Evolutionary conservation across 2,888 invertebrate species (phyloP).

Genomic region (Dicranocentrus wangi): DNA sequence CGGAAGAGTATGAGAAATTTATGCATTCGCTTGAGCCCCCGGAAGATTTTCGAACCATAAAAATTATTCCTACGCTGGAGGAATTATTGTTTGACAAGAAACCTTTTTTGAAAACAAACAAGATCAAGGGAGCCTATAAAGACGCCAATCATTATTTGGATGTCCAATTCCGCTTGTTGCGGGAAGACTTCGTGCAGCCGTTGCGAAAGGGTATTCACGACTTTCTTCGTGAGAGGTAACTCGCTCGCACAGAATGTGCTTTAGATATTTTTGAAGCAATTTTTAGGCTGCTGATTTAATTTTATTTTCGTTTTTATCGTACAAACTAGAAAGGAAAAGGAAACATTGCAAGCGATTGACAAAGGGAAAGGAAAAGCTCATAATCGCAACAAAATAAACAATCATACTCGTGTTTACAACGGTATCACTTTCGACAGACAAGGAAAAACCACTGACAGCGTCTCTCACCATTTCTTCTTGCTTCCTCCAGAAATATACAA

Average conservation of each 20-base stretch:
- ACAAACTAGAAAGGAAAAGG: no score
- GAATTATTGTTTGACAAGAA: conserved; percentile 25
- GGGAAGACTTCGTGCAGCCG: conserved; percentile 87
- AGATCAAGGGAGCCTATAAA: conserved; percentile 80
- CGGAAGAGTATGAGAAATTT: not conserved
- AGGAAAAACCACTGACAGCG: not conserved
- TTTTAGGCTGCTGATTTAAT: no score
- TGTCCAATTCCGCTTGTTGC: conserved; percentile 84
- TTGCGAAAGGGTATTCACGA: conserved; percentile 74
- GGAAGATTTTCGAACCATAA: not conserved
- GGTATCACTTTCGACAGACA: not conserved
- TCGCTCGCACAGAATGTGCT: no score
- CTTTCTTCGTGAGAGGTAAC: no score
- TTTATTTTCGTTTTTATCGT: no score
- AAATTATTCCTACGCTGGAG: not conserved
- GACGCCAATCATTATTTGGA: conserved; percentile 84
- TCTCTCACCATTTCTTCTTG: not conserved
- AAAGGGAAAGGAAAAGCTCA: no score
- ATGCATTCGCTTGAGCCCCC: not conserved
- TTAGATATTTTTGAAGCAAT: no score
- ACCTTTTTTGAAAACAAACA: conserved; percentile 79
- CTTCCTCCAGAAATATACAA: not conserved
- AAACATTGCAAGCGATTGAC: no score
- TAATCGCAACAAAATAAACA: no score
- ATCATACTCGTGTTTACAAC: not conserved